Percentiles rank a stretch among this genome's conserved stretches.
Conservation (phyloP, 1,140 invertebrate genomes). For the Radopholus similis region DNA sequence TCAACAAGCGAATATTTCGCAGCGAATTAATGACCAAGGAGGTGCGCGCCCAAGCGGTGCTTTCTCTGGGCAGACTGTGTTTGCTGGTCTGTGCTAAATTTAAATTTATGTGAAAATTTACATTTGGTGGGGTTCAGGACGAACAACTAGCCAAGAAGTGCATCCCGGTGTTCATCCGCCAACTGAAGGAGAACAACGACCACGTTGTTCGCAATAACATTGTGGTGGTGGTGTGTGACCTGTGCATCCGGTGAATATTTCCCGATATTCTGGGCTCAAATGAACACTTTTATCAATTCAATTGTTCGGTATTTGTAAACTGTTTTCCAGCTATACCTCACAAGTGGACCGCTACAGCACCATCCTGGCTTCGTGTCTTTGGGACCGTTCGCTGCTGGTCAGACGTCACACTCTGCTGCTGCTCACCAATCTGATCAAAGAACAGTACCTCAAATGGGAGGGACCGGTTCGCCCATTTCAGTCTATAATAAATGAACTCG, state of each 20-base stretch:
- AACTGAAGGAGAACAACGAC: constrained; percentile 60
- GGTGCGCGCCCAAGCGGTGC: constrained; percentile 32
- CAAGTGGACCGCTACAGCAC: constrained; percentile 60
- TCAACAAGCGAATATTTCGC: constrained; percentile 22
- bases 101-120: not conserved
- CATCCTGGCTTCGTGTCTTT: constrained; percentile 61
- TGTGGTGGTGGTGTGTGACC: constrained; percentile 61
- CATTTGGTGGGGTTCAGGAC: constrained; percentile 44
- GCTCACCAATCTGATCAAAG: constrained; percentile 61
- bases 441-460: constrained; percentile 61
- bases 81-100: constrained; percentile 13
- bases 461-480: constrained; percentile 40
- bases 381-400: constrained; percentile 60
- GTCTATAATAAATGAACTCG: too few relatives aligned
- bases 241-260: constrained; percentile 60
- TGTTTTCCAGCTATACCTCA: constrained; percentile 60
- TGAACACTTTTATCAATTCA: not conserved
- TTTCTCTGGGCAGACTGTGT: constrained; percentile 30
- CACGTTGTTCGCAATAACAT: constrained; percentile 62
- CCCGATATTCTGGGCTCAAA: too few relatives aligned
- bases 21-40: constrained; percentile 20
- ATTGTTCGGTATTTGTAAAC: not conserved
- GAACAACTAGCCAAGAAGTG: constrained; percentile 61
- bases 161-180: constrained; percentile 60
- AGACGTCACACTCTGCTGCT: constrained; percentile 61